Evolutionary conservation across 2,888 invertebrate genomes (phyloP), one percentile per base, ranked within the genome.

Genomic region (Mongoloraphidia duomilia): DNA sequence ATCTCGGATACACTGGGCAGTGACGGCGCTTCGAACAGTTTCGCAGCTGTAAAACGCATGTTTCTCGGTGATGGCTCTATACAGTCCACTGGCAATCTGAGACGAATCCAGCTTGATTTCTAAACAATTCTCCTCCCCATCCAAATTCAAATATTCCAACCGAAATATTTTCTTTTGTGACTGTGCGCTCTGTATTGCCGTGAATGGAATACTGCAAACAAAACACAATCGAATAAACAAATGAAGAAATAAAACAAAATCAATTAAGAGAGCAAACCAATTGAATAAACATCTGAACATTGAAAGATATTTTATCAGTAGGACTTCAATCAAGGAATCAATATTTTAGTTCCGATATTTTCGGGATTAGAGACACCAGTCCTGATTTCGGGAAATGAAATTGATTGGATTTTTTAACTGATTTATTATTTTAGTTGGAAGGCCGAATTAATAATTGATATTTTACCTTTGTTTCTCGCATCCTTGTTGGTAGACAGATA

Each of bases 41-140:
- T 92, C 91, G 69, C 91, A 91, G 65, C 88, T 88, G 69, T 89
- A 92, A 72, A 92, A 92, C 41, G 90, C 90, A 65, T 91, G 90
- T 58, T 89, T 88, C 68, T 92, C 92, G 0, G 91, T 92, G 55
- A 92, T 84, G 26, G 89, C 87, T 44, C 91, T 74, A 66, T 88
- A 89, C 33, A 89, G 68, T 37, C 87, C 86, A 42, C 84, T 84
- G 1, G 91, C 90, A 43, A 85, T 82, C 41, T 84, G 82, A 50
- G 81, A 82, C 41, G 86, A 85, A 58, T 84, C 82, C 68, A 90
- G 76, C 67, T 88, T 88, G 54, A 87, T 80, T 64, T 85, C 82
- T 52, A 88, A 68, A 37, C 79, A 75, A 3, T 81, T 77, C 57
- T 80, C 80, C 56, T 79, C 74, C 46, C 80, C 80, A 54, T 84